These are phyloP conservation scores for Cetoscarus ocellatus DNA, from an alignment of 2,797 vertebrate species.

Conservation along the genomic window DNA sequence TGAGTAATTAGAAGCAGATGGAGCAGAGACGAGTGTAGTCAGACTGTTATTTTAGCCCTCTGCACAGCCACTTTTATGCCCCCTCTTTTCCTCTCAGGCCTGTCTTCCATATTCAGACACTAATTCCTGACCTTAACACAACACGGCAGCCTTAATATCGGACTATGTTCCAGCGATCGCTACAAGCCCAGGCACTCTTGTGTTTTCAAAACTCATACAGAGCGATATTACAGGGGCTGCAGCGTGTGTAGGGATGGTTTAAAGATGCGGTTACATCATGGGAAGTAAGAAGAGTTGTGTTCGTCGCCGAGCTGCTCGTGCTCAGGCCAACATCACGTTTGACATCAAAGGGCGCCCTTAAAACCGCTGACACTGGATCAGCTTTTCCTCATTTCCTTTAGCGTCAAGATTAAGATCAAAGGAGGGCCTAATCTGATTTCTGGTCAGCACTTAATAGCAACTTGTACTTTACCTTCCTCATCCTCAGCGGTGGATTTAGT, in stretches of 20 bases:
- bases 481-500: constrained; percentile 3
- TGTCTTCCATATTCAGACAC: constrained; percentile 86
- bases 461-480: constrained; percentile 43
- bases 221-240: constrained; percentile 20
- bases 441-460: constrained; percentile 61
- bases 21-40: constrained; percentile 86
- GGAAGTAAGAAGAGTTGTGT: constrained; percentile 49
- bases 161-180: constrained; percentile 56
- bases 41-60: constrained; percentile 98
- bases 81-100: constrained; percentile 84
- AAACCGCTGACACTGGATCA: constrained; percentile 68
- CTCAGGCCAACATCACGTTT: constrained; percentile 34
- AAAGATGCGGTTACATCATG: constrained; percentile 60
- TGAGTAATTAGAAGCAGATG: constrained; percentile 98
- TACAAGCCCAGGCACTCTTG: constrained; percentile 40
- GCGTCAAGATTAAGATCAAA: constrained; percentile 74
- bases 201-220: constrained; percentile 37
- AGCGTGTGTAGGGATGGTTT: constrained; percentile 1
- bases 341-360: constrained; percentile 69
- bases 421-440: constrained; percentile 64
- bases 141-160: constrained; percentile 50
- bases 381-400: constrained; percentile 70
- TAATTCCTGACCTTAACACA: constrained; percentile 72
- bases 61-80: constrained; percentile 80
- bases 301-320: constrained; percentile 63